These are phyloP conservation scores for Aleiodes leptofemur DNA, from an alignment of 2,888 invertebrate species.

Conservation along the genomic window DNA sequence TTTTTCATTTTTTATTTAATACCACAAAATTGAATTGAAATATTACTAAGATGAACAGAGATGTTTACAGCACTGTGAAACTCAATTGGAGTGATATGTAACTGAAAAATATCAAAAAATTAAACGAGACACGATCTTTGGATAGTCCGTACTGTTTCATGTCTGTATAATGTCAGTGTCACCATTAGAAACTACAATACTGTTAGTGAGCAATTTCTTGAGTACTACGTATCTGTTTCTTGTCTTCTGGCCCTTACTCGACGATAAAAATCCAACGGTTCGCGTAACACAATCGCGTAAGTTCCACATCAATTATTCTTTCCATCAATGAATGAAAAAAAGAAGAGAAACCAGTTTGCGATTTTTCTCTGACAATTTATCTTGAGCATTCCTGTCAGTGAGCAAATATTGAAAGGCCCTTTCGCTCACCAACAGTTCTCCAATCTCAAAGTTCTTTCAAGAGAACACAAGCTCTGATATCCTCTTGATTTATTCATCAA, in stretches of 20 bases:
- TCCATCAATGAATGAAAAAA: slow-evolving; percentile 2
- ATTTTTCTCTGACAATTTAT: slow-evolving; percentile 2
- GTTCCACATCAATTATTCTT: slow-evolving; percentile 30
- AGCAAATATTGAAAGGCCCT: slow-evolving; percentile 12
- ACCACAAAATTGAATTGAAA: slow-evolving; percentile 56
- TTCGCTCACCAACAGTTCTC: background rate
- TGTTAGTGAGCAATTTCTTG: background rate
- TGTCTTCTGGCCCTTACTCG: background rate
- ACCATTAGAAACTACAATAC: background rate
- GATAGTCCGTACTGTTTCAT: background rate
- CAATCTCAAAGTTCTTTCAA: background rate
- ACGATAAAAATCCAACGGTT: slow-evolving; percentile 16
- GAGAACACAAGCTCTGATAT: background rate
- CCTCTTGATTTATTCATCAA: background rate
- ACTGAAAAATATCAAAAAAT: slow-evolving; percentile 26
- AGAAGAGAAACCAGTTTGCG: background rate
- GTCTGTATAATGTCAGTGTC: slow-evolving; percentile 17
- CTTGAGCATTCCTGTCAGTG: background rate
- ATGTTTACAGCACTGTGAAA: slow-evolving; percentile 49
- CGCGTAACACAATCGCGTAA: slow-evolving; percentile 22
- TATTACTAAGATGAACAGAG: slow-evolving; percentile 55
- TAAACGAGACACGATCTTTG: background rate
- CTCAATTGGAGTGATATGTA: background rate
- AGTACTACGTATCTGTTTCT: slow-evolving; percentile 19
- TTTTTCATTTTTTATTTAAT: no score